phyloP scores from a whole-genome alignment of 2,888 invertebrate species.

The Tetrapedia diversipes region DNA sequence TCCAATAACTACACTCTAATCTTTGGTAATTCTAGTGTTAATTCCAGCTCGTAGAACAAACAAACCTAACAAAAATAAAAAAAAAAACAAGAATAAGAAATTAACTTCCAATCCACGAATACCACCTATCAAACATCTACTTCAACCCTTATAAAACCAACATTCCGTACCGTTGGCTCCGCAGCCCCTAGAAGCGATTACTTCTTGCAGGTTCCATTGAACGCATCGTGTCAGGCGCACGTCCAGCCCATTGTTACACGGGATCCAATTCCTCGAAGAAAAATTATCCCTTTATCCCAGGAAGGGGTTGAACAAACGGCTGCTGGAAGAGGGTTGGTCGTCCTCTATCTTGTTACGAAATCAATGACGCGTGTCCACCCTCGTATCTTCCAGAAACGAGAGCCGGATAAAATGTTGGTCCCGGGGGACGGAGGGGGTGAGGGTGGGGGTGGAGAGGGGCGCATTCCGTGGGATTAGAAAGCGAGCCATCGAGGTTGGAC shows the following conservation, averaged over 20 bases:
- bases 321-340: conserved; percentile 19
- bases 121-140: too few species aligned
- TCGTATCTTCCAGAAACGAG: background rate
- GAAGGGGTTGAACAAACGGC: conserved; percentile 45
- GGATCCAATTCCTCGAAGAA: conserved; percentile 43
- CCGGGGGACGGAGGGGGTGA: conserved; percentile 16
- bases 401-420: conserved; percentile 51
- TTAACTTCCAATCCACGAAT: background rate
- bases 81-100: too few species aligned
- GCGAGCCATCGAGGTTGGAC: conserved; percentile 44
- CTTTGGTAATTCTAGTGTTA: too few species aligned
- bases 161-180: too few species aligned
- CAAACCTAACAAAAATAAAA: too few species aligned
- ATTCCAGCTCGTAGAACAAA: too few species aligned
- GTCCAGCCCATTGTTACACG: conserved; percentile 30
- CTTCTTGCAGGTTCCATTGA: background rate
- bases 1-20: too few species aligned
- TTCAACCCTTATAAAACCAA: too few species aligned
- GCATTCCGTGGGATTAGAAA: conserved; percentile 65
- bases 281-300: conserved; percentile 50
- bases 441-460: too few species aligned
- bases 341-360: conserved; percentile 60
- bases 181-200: conserved; percentile 20
- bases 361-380: conserved; percentile 59
- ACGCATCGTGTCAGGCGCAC: conserved; percentile 22